Base-by-base conservation (phyloP, 2,888 invertebrate species). In the Nomada lathburiana region DNA sequence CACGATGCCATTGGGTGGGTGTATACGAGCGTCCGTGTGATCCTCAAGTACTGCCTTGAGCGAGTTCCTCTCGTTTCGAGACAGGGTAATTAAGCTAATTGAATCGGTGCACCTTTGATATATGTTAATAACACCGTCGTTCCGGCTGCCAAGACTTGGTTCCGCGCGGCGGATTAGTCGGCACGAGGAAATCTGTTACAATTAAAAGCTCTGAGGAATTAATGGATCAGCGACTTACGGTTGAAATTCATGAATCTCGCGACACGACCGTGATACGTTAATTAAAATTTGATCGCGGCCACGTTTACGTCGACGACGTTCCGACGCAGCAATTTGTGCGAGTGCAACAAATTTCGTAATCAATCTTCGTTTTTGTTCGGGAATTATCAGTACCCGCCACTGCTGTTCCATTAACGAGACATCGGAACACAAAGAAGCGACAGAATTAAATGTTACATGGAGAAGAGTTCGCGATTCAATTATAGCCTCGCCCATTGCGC, bases 61-160 rank as follows among this genome's bases (percentile, higher is more conserved):
- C 60, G 69, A 62, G 73, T 73, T 76, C 52, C 82, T 53, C 69
- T 68, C 62, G 55, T 65, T 74, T 73, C 59, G 60, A 42, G 62
- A 79, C 72, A 81, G 68, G 76, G 71, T 86, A 86, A 86, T 86
- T 79, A 84, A 76, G 78, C 60, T 82, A 70, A 81, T 84, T 79
- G 83, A 69, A 84, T 78, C 42, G 69, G 69, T 20, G 64, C 53
- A 42, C 69, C 74, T 78, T 76, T 84, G 79, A 84, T 79, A 81
- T 70, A 76, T 79, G 76, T 79, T 86, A 72, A 84, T 78, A 78
- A 77, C 59, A 55, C 44, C 26, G 26, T 20, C 68, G 47, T 13
- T 23, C 11, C 55, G 36, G 10, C 59, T 29, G 42, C 18, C 13
- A 44, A 0, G 44, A 23, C 23, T 44, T n/a, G 13, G 44, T 5